Evolutionary conservation across 1,140 invertebrate genomes (phyloP).

Genomic region (Bombyx mori): ASM3026992v2 NC_085129.1:12571501-12572000

Average conservation of each 20-base stretch:
- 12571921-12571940: slow-evolving; percentile 79
- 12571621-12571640: slow-evolving; percentile 89
- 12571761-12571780: slow-evolving; percentile 75
- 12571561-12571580: no score
- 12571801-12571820: slow-evolving; percentile 72
- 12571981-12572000: slow-evolving; percentile 83
- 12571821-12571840: slow-evolving; percentile 78
- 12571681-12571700: slow-evolving; percentile 77
- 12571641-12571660: slow-evolving; percentile 83
- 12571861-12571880: slow-evolving; percentile 80
- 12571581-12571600: slow-evolving; percentile 71
- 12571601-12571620: slow-evolving; percentile 94
- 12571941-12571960: slow-evolving; percentile 78
- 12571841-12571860: slow-evolving; percentile 77
- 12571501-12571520: no score
- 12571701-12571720: slow-evolving; percentile 83
- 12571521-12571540: no score
- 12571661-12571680: slow-evolving; percentile 66
- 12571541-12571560: no score
- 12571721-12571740: slow-evolving; percentile 90
- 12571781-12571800: slow-evolving; percentile 68
- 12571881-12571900: slow-evolving; percentile 75
- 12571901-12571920: slow-evolving; percentile 74
- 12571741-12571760: slow-evolving; percentile 80
- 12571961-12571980: slow-evolving; percentile 88